Conservation (phyloP, 2,888 invertebrate genomes). For the Myathropa florea region DNA sequence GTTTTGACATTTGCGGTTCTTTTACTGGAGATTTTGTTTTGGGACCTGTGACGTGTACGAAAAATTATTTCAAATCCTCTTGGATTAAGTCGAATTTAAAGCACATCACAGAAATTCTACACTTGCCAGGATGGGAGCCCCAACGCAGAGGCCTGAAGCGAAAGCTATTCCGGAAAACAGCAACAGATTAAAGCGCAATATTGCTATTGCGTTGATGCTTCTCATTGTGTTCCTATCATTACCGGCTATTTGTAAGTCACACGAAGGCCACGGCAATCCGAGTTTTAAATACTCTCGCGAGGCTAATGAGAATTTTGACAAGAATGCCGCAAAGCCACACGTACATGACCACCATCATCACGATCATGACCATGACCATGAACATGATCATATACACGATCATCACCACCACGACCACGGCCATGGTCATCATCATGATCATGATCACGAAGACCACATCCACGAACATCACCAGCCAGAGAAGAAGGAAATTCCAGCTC, state of each 20-base stretch:
- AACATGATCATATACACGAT: constrained; percentile 69
- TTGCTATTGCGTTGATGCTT: constrained; percentile 75
- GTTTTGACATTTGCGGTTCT: constrained; percentile 30
- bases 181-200: constrained; percentile 58
- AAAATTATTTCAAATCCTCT: constrained; percentile 16
- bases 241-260: constrained; percentile 79
- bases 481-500: constrained; percentile 59
- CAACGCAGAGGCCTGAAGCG: neutral
- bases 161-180: neutral
- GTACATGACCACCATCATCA: constrained; percentile 72
- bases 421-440: constrained; percentile 40
- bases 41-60: constrained; percentile 57
- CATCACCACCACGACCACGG: constrained; percentile 37
- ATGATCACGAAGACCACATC: neutral
- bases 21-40: constrained; percentile 26
- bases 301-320: constrained; percentile 82
- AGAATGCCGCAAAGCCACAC: constrained; percentile 72
- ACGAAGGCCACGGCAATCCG: constrained; percentile 84
- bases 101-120: constrained; percentile 47
- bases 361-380: constrained; percentile 69
- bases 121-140: constrained; percentile 36
- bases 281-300: constrained; percentile 91
- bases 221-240: constrained; percentile 77
- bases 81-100: constrained; percentile 9
- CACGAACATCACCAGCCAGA: constrained; percentile 31